Conservation (phyloP, 2,888 invertebrate species). For the Sericinus montela region DNA sequence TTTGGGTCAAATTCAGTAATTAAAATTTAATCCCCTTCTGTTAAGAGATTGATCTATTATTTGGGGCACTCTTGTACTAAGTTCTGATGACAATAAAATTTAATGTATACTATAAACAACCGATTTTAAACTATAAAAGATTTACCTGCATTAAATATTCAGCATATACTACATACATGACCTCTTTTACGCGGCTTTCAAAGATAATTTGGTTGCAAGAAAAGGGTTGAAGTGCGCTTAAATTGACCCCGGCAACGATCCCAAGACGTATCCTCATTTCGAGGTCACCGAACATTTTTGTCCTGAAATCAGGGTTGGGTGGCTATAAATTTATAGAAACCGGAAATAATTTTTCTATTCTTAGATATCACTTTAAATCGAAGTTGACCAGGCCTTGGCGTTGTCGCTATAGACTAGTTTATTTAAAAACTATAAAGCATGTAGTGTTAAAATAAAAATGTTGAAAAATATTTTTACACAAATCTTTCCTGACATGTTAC, state of each 20-base stretch:
- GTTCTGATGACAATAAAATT: too few relatives aligned
- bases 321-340: background rate
- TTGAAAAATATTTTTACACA: too few relatives aligned
- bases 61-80: too few relatives aligned
- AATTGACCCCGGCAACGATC: slow-evolving; percentile 48
- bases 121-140: too few relatives aligned
- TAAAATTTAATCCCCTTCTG: too few relatives aligned
- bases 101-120: too few relatives aligned
- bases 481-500: too few relatives aligned
- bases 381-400: background rate
- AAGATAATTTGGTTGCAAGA: slow-evolving; percentile 51
- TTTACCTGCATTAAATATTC: slow-evolving; percentile 38
- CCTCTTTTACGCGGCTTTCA: slow-evolving; percentile 54
- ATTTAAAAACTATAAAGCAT: too few relatives aligned
- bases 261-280: slow-evolving; percentile 47
- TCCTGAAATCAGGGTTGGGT: slow-evolving; percentile 20
- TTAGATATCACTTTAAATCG: background rate
- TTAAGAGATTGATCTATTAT: too few relatives aligned
- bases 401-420: too few relatives aligned
- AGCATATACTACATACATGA: slow-evolving; percentile 55
- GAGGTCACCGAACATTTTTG: slow-evolving; percentile 58
- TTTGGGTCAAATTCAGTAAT: too few relatives aligned
- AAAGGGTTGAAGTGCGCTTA: slow-evolving; percentile 53
- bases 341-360: background rate
- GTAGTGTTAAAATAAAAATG: too few relatives aligned